Evolutionary conservation across 2,113 vertebrate species (phyloP).

Genomic region (Rhineura floridana): DNA sequence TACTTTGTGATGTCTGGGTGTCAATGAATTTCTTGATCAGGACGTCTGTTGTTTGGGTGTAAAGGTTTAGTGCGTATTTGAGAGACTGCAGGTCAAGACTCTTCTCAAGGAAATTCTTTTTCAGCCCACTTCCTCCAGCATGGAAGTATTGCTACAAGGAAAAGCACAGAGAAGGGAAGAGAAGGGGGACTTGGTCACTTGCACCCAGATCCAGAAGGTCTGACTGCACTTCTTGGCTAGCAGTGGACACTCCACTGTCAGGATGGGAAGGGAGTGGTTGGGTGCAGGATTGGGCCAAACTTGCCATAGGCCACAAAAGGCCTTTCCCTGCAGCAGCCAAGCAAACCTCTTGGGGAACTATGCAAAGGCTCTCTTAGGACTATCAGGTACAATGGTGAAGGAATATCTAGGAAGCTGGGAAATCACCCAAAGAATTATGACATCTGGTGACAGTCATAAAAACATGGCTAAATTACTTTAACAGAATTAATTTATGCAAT

Average conservation of each 20-base stretch:
- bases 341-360: no score
- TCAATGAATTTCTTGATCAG: slow-evolving; percentile 98
- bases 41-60: slow-evolving; percentile 95
- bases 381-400: no score
- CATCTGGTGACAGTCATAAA: no score
- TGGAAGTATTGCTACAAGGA: slow-evolving; percentile 95
- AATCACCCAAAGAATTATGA: no score
- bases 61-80: slow-evolving; percentile 95
- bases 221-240: no score
- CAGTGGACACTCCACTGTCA: neutral
- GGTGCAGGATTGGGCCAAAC: neutral
- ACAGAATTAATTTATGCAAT: no score
- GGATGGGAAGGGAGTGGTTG: neutral
- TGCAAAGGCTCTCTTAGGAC: no score
- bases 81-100: slow-evolving; percentile 94
- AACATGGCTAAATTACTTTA: no score
- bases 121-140: slow-evolving; percentile 95
- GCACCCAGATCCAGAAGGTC: neutral
- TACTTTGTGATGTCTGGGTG: slow-evolving; percentile 95
- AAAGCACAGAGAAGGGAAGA: neutral
- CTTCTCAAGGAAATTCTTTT: slow-evolving; percentile 97
- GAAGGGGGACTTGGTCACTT: neutral
- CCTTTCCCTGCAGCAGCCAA: neutral
- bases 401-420: no score
- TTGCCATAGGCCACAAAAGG: neutral